Percentiles rank a stretch among this genome's conserved stretches.
These are phyloP conservation scores for Bryconaethiops microstoma DNA, from an alignment of 2,797 vertebrate species.

Conservation along the genomic window DNA sequence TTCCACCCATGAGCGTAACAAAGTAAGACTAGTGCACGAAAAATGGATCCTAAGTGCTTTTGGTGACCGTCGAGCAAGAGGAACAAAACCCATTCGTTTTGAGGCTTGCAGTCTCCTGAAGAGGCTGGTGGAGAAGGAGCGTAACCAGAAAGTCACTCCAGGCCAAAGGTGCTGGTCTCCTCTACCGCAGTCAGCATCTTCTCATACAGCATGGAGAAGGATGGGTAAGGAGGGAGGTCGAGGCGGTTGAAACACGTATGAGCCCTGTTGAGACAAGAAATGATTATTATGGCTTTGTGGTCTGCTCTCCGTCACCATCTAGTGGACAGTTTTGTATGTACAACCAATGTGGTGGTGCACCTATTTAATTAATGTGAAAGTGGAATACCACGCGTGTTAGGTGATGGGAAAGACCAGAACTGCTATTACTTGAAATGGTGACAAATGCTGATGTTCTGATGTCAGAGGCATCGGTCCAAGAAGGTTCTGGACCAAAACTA, in stretches of 20 bases:
- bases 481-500: no score
- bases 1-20: background rate
- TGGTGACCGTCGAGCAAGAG: background rate
- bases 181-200: conserved; percentile 88
- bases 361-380: no score
- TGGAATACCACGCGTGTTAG: no score
- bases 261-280: conserved; percentile 68
- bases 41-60: conserved; percentile 38
- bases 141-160: conserved; percentile 74
- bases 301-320: no score
- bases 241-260: conserved; percentile 90
- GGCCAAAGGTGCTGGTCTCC: conserved; percentile 90
- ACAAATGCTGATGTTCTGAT: no score
- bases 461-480: no score
- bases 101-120: conserved; percentile 16
- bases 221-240: conserved; percentile 91
- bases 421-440: no score
- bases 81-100: background rate
- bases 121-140: background rate
- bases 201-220: conserved; percentile 87
- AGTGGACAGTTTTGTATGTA: no score
- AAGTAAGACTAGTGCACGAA: conserved; percentile 33
- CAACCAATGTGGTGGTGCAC: no score
- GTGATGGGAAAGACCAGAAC: no score
- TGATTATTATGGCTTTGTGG: no score